Evolutionary conservation across 2,888 invertebrate genomes (phyloP).

Genomic region (Torymus tubicola): DNA sequence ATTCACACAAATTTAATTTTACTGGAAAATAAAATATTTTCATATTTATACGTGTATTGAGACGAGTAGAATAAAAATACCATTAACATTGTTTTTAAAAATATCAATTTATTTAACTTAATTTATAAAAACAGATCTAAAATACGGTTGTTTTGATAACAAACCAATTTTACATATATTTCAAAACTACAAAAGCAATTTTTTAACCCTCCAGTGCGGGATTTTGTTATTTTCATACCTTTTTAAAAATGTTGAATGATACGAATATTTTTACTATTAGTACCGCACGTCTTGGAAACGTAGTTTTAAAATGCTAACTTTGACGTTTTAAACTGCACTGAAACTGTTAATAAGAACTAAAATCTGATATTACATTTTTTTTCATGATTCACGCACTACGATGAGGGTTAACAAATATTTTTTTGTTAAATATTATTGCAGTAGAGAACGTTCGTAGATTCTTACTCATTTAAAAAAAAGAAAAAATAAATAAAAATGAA

Average conservation of each 20-base stretch:
- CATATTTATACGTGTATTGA: too few species aligned
- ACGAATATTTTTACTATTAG: too few species aligned
- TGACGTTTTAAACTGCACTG: too few species aligned
- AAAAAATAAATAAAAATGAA: conserved; percentile 10
- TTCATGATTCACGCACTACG: not conserved
- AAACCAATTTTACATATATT: conserved; percentile 13
- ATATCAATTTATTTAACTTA: not conserved
- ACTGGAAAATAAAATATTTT: too few species aligned
- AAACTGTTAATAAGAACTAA: not conserved
- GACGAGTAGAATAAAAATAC: too few species aligned
- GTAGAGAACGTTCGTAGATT: not conserved
- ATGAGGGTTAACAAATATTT: conserved; percentile 2
- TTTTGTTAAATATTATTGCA: conserved; percentile 7
- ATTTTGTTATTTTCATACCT: too few species aligned
- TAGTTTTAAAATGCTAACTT: too few species aligned
- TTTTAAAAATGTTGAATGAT: too few species aligned
- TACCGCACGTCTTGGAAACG: too few species aligned
- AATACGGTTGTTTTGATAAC: not conserved
- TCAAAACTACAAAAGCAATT: conserved; percentile 16
- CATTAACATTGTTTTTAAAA: too few species aligned
- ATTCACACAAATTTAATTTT: too few species aligned
- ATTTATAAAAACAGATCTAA: not conserved
- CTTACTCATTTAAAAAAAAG: not conserved
- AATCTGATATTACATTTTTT: conserved; percentile 4
- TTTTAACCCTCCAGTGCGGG: not conserved